Percentiles rank a stretch among this genome's conserved stretches.
phyloP scores from a whole-genome alignment of 2,888 invertebrate species.

The Muscina levida region DNA sequence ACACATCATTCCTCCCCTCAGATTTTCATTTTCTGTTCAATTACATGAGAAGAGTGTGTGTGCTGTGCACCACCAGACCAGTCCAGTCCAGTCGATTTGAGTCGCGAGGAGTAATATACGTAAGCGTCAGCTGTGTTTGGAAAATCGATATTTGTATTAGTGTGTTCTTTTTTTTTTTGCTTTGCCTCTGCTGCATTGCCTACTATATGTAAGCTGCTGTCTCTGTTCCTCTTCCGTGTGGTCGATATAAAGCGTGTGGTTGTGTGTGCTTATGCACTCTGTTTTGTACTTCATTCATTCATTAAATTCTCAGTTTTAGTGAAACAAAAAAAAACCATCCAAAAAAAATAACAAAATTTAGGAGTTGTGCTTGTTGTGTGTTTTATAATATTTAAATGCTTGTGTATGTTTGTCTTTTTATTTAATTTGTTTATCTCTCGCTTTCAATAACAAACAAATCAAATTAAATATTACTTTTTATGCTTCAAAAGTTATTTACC shows the following conservation, averaged over 20 bases:
- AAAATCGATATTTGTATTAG: constrained; percentile 56
- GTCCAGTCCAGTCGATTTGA: not conserved
- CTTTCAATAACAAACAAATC: not conserved
- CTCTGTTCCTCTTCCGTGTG: constrained; percentile 18
- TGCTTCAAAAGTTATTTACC: not conserved
- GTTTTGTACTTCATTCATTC: constrained; percentile 38
- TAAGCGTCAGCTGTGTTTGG: constrained; percentile 60
- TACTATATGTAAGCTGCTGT: no score
- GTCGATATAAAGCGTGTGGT: not conserved
- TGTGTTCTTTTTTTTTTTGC: constrained; percentile 17
- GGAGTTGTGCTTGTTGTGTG: constrained; percentile 9
- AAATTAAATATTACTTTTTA: not conserved
- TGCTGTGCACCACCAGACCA: constrained; percentile 5
- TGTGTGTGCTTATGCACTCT: constrained; percentile 26
- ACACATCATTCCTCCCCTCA: constrained; percentile 2
- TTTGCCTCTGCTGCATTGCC: constrained; percentile 17
- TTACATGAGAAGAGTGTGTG: constrained; percentile 8
- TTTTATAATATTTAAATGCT: not conserved
- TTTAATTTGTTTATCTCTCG: constrained; percentile 1
- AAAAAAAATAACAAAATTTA: no score
- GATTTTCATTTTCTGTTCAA: constrained; percentile 26
- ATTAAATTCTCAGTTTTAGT: constrained; percentile 21
- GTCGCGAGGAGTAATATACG: constrained; percentile 14
- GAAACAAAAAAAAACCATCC: not conserved
- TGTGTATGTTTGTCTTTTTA: not conserved